Conservation (phyloP, 2,797 vertebrate genomes). For the Balearica regulorum region DNA sequence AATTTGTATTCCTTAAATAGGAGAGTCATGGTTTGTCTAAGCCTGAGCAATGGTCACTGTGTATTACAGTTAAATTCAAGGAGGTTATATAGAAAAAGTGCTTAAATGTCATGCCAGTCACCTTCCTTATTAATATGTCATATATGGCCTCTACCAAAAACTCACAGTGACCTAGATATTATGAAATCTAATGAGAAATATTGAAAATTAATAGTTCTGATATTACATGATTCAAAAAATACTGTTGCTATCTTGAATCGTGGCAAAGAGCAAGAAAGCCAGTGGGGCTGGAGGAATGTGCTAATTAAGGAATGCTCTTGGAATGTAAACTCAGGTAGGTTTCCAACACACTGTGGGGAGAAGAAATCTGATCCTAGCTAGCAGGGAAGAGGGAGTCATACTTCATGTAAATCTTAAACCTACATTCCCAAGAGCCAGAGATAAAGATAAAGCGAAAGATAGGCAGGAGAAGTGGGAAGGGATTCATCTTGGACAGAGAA, state of each 20-base stretch:
- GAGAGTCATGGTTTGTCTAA: neutral
- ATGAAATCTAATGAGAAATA: neutral
- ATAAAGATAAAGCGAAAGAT: neutral
- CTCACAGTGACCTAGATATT: neutral
- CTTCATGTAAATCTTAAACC: neutral
- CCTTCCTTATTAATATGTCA: neutral
- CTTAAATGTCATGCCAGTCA: neutral
- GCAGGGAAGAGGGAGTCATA: neutral
- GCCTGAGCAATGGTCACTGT: neutral
- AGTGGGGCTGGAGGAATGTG: neutral
- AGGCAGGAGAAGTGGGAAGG: neutral
- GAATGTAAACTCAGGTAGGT: conserved; percentile 12
- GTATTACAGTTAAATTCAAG: neutral
- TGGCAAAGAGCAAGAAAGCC: neutral
- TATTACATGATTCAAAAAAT: neutral
- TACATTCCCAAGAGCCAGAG: neutral
- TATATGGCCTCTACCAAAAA: neutral
- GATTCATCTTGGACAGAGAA: neutral
- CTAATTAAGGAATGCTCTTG: neutral
- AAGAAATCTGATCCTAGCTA: neutral
- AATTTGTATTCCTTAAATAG: neutral
- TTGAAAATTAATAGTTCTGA: neutral
- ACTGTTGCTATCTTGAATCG: neutral
- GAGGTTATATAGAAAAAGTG: neutral
- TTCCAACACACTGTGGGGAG: neutral